These are phyloP conservation scores for Rhingia campestris DNA, from an alignment of 2,888 invertebrate genomes.

Conservation along the genomic window DNA sequence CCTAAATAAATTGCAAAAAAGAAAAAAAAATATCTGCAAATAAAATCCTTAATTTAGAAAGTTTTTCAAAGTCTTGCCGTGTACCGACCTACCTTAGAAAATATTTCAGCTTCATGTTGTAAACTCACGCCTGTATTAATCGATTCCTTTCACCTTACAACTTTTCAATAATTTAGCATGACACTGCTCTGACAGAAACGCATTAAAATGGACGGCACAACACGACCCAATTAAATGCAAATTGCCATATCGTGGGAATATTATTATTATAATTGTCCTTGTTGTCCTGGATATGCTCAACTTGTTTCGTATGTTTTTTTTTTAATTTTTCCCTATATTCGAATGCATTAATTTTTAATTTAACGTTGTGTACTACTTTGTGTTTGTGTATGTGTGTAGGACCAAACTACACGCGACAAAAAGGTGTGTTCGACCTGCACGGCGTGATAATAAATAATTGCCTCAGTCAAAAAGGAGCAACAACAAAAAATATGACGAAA, in stretches of 20 bases:
- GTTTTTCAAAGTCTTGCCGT: neutral
- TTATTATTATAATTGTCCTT: constrained; percentile 55
- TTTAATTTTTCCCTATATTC: constrained; percentile 2
- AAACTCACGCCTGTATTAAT: neutral
- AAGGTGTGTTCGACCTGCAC: constrained; percentile 7
- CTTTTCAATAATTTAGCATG: constrained; percentile 39
- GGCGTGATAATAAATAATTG: constrained; percentile 28
- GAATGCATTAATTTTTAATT: constrained; percentile 57
- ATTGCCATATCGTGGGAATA: constrained; percentile 49
- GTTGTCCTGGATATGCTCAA: constrained; percentile 27
- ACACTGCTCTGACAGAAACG: constrained; percentile 33
- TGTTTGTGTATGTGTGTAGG: constrained; percentile 14
- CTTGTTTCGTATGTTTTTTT: constrained; percentile 10
- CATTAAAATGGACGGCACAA: constrained; percentile 24
- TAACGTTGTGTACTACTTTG: neutral
- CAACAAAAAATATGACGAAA: no score
- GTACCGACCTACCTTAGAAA: neutral
- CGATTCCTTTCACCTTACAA: neutral
- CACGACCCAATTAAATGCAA: constrained; percentile 66
- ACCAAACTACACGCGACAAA: constrained; percentile 2
- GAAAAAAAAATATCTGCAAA: neutral
- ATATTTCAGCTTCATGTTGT: neutral
- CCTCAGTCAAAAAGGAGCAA: neutral
- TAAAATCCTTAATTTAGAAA: neutral
- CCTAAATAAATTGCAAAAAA: no score